Conservation (phyloP, 2,888 invertebrate species). For the Himalopsyche tibetana region DNA sequence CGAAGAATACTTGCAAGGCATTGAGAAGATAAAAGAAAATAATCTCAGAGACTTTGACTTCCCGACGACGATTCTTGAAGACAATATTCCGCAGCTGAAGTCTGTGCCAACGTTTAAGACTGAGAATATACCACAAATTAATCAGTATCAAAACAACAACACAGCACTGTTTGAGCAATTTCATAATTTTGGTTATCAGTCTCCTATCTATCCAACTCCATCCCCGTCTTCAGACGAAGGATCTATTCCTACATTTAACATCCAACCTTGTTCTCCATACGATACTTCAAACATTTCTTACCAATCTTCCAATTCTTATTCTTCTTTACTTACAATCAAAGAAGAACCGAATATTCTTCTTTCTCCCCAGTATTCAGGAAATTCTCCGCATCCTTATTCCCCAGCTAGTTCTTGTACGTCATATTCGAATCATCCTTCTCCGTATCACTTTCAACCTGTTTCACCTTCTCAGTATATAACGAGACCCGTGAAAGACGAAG, state of each 20-base stretch:
- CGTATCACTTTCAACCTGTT: conserved; percentile 69
- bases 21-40: conserved; percentile 67
- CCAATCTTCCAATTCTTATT: conserved; percentile 67
- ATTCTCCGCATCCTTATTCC: conserved; percentile 76
- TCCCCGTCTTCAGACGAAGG: conserved; percentile 78
- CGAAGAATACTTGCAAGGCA: conserved; percentile 64
- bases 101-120: conserved; percentile 69
- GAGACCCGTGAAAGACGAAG: conserved; percentile 76
- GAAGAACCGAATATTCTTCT: conserved; percentile 77
- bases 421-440: conserved; percentile 77
- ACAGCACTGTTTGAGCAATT: conserved; percentile 72
- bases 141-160: conserved; percentile 66
- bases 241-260: conserved; percentile 77
- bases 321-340: conserved; percentile 69
- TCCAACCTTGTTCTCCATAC: conserved; percentile 78
- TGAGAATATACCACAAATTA: conserved; percentile 70
- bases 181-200: conserved; percentile 73
- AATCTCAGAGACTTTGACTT: conserved; percentile 72
- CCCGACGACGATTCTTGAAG: conserved; percentile 71
- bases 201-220: conserved; percentile 74
- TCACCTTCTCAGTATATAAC: conserved; percentile 67
- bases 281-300: conserved; percentile 72
- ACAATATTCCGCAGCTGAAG: conserved; percentile 70
- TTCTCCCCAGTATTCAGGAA: conserved; percentile 73
- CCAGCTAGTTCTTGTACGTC: conserved; percentile 78